These are phyloP conservation scores for Brachionus koreanus DNA, from an alignment of 1,140 invertebrate species.

Conservation along the genomic window DNA sequence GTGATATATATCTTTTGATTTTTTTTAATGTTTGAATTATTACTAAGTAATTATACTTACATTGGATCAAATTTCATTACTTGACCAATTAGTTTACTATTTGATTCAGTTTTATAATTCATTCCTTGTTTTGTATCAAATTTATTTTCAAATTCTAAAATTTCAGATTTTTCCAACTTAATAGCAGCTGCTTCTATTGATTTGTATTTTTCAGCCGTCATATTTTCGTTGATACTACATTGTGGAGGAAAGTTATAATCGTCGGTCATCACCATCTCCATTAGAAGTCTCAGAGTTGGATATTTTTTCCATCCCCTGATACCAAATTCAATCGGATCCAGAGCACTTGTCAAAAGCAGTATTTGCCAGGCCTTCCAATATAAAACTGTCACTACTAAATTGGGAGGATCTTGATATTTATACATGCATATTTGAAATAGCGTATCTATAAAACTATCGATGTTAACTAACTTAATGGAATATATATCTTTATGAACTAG, in stretches of 20 bases:
- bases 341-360: conserved; percentile 79
- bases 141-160: conserved; percentile 87
- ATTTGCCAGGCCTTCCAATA: conserved; percentile 94
- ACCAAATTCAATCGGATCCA: conserved; percentile 84
- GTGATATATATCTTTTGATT: neutral
- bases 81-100: conserved; percentile 76
- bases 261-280: conserved; percentile 96
- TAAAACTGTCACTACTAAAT: conserved; percentile 78
- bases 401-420: conserved; percentile 71
- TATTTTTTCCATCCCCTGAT: conserved; percentile 79
- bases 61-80: conserved; percentile 76
- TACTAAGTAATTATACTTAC: neutral
- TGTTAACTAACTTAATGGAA: neutral
- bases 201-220: conserved; percentile 63
- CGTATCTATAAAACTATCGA: conserved; percentile 32
- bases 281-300: conserved; percentile 81
- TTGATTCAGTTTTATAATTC: conserved; percentile 81
- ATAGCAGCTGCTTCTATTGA: conserved; percentile 65
- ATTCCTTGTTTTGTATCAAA: conserved; percentile 80
- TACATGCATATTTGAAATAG: conserved; percentile 45
- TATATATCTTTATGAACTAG: conserved; percentile 36
- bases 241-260: conserved; percentile 73
- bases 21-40: conserved; percentile 47
- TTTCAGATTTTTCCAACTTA: conserved; percentile 70
- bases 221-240: conserved; percentile 64